These are phyloP conservation scores for Rhopalosiphum nymphaeae DNA, from an alignment of 2,888 invertebrate genomes.

Conservation along the genomic window DNA sequence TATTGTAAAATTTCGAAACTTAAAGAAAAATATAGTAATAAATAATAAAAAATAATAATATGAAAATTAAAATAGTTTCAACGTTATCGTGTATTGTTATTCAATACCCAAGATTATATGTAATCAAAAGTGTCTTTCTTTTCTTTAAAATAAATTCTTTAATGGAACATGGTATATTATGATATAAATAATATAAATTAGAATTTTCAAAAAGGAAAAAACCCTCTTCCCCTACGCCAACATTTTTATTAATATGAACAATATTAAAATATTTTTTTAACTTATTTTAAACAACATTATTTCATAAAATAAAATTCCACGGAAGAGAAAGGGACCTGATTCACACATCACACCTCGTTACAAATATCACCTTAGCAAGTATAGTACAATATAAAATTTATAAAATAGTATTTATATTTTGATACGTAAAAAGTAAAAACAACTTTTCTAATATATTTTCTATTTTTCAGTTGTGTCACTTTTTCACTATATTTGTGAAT, in stretches of 20 bases:
- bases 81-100: background rate
- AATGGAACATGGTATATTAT: too few relatives aligned
- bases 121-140: background rate
- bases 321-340: too few relatives aligned
- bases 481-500: too few relatives aligned
- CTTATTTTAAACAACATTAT: background rate
- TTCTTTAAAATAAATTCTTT: background rate
- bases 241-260: background rate
- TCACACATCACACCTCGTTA: background rate
- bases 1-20: background rate
- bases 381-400: too few relatives aligned
- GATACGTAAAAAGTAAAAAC: too few relatives aligned
- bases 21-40: background rate
- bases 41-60: too few relatives aligned
- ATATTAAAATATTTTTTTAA: background rate
- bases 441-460: too few relatives aligned
- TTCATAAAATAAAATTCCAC: background rate
- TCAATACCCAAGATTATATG: background rate
- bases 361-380: background rate
- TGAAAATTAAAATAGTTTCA: background rate
- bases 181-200: too few relatives aligned
- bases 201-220: too few relatives aligned
- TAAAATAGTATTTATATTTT: too few relatives aligned
- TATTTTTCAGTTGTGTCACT: too few relatives aligned
- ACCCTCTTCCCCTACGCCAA: too few relatives aligned